Base-by-base conservation (phyloP, 30 jellyfish, hydroid and myxozoan species). In the Rhopilema esculentum region DNA sequence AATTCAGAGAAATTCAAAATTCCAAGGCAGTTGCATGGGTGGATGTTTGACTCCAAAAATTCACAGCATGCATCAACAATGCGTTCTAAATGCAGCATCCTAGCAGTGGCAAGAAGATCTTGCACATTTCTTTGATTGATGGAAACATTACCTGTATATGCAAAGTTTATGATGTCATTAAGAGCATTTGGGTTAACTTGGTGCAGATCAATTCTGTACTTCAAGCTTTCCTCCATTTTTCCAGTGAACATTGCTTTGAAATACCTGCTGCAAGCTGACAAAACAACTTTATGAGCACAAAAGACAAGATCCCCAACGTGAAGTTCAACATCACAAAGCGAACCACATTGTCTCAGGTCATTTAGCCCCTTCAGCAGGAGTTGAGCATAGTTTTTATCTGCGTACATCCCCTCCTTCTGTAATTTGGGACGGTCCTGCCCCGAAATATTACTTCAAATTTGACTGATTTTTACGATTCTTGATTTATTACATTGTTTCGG, bases 191-290 rank as follows among this genome's bases (percentile, higher is more conserved):
- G 92, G 69, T 89, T 93, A 16, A 85, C 80, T 29, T 93, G 92
- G 48, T 93, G 95, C 20, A 93, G 90, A 8, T 81, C 66, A 16
- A 93, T 90, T 25, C 91, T 88, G 74, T 87, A 71, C 66, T 66
- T 76, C 51, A 31, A 18, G 79, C 97, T 82, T 75, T 93, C 98
- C 66, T 93, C 97, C 95, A 93, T 81, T 69, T 80, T 87, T 51
- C 97, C 95, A 24, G 97, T 87, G 67, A 93, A 93, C 98, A 93
- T 93, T 29, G 98, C 98, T 76, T 93, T 93, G 87, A 93, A 93
- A 72, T 93, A 93, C 40, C 88, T 92, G 74, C 98, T 93, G 25
- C 91, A 80, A 15, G 98, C 98, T 61, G 98, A 93, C 50, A 93
- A 65, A 4, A 93, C 98, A 57, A 85, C 97, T 77, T 93, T 93